These are phyloP conservation scores for Arizona elegans DNA, from an alignment of 2,113 vertebrate genomes.

Conservation along the genomic window DNA sequence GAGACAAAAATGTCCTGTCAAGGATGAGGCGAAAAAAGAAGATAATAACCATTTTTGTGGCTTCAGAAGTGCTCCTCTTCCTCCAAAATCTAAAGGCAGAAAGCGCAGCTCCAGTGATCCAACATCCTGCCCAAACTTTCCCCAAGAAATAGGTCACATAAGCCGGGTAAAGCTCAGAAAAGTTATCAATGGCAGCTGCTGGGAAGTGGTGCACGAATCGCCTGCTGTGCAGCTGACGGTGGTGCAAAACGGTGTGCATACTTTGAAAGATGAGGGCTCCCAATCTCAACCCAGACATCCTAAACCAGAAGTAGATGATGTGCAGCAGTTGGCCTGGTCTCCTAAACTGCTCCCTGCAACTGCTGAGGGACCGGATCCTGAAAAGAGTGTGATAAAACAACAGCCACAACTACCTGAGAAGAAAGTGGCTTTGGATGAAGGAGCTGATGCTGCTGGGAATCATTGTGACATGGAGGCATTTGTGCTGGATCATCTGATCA, in stretches of 20 bases:
- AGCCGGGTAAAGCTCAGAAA: conserved; percentile 69
- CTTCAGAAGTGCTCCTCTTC: background rate
- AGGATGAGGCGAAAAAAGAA: conserved; percentile 46
- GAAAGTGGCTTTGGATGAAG: background rate
- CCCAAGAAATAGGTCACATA: conserved; percentile 53
- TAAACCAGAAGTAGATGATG: background rate
- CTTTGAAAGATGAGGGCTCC: background rate
- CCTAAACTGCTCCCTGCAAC: background rate
- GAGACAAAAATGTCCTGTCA: conserved; percentile 49
- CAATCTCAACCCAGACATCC: background rate
- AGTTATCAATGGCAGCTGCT: conserved; percentile 57
- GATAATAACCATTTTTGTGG: conserved; percentile 4
- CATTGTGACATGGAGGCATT: conserved; percentile 15
- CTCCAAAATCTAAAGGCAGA: conserved; percentile 34
- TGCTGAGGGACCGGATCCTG: background rate
- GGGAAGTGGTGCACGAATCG: conserved; percentile 71
- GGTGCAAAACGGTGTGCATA: background rate
- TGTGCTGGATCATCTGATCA: conserved; percentile 29
- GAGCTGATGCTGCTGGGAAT: conserved; percentile 34
- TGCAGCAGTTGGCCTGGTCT: background rate
- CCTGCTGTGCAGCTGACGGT: conserved; percentile 16
- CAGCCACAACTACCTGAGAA: background rate
- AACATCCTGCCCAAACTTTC: background rate
- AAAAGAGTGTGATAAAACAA: background rate
- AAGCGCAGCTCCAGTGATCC: conserved; percentile 36